phyloP scores from a whole-genome alignment of 2,113 vertebrate genomes.

The Corythornis madagascariensis region DNA sequence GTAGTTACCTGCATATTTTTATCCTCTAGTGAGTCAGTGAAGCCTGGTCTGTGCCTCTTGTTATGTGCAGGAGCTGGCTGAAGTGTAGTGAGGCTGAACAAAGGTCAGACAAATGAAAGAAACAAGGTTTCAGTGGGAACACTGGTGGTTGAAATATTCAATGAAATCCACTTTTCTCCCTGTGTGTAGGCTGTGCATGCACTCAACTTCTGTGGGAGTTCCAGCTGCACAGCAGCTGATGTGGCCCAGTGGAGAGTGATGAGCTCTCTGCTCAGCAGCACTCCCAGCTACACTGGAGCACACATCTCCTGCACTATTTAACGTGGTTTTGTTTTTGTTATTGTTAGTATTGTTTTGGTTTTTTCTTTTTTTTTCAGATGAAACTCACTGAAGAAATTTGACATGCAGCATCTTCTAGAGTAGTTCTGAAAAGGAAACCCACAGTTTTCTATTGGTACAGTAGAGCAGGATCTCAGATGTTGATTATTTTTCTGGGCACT shows the following conservation, averaged over 20 bases:
- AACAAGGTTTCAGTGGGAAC: fast-evolving
- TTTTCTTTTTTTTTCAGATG: neutral
- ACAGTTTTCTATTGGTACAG: neutral
- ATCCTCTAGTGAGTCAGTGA: fast-evolving
- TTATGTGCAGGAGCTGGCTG: neutral
- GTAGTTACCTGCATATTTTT: neutral
- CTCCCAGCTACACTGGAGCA: neutral
- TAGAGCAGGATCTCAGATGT: neutral
- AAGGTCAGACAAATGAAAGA: neutral
- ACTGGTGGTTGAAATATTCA: neutral
- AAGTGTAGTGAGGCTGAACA: neutral
- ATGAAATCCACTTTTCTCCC: fast-evolving
- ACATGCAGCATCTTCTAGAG: neutral
- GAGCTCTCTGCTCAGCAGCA: neutral
- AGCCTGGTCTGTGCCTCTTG: neutral
- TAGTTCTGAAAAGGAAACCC: neutral
- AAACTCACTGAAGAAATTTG: neutral
- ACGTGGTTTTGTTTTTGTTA: neutral
- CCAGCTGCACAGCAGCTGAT: neutral
- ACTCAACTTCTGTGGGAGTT: neutral
- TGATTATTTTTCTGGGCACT: neutral
- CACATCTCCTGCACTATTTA: fast-evolving
- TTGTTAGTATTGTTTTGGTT: neutral
- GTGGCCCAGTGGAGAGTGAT: neutral
- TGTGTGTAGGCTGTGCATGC: neutral